phyloP scores from a whole-genome alignment of 1,140 invertebrate genomes.

The Branchinecta lindahli region DNA sequence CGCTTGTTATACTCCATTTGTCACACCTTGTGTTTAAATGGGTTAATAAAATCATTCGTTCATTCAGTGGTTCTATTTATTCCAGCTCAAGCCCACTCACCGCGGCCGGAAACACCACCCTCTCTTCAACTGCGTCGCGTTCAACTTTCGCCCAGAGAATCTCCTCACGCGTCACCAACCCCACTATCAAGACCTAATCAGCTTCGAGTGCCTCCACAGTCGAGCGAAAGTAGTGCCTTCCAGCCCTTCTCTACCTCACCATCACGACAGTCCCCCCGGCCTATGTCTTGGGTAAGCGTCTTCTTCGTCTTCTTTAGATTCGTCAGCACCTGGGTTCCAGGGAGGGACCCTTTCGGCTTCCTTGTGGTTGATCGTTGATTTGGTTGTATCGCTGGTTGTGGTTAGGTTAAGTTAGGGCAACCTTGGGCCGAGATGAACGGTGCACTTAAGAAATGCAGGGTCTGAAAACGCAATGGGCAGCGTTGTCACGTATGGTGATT shows the following conservation, averaged over 20 bases:
- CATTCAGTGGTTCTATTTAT: not conserved
- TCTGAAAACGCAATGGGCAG: not conserved
- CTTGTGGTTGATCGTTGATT: not conserved
- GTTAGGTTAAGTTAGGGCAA: no score
- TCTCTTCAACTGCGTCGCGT: not conserved
- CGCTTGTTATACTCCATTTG: not conserved
- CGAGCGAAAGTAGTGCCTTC: not conserved
- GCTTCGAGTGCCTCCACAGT: not conserved
- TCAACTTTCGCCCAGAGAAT: not conserved
- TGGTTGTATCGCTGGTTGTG: no score
- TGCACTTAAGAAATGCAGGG: not conserved
- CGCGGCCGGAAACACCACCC: not conserved
- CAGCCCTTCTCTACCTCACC: not conserved
- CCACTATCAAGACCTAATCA: not conserved
- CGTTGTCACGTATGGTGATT: not conserved
- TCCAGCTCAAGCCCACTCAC: not conserved
- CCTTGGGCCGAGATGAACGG: no score
- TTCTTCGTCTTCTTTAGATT: constrained; percentile 12
- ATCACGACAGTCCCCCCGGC: not conserved
- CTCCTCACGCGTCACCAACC: not conserved
- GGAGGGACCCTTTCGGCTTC: no score
- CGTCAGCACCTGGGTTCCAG: no score
- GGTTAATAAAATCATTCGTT: not conserved
- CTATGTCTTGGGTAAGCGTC: not conserved
- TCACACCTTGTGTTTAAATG: not conserved